A percentile compares a stretch with the other conserved stretches of the same genome.
Conservation (phyloP, 2,888 invertebrate species). For the Osedax fenrisi region DNA sequence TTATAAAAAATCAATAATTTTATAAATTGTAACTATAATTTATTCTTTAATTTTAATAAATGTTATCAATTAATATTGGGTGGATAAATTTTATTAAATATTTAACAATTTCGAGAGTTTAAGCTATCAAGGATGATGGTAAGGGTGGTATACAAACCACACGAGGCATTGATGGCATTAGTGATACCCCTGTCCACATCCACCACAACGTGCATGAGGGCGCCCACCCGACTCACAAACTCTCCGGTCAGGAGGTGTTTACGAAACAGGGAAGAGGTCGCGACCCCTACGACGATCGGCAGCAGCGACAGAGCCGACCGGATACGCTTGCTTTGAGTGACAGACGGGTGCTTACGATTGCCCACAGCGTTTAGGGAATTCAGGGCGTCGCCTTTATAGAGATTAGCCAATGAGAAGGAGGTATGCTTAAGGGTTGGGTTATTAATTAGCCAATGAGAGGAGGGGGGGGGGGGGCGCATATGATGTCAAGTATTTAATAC, state of each 20-base stretch:
- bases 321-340: slow-evolving; percentile 46
- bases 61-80: too few relatives aligned
- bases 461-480: too few relatives aligned
- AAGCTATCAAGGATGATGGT: too few relatives aligned
- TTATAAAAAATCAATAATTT: too few relatives aligned
- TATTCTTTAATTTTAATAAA: too few relatives aligned
- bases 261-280: slow-evolving; percentile 47
- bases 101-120: too few relatives aligned
- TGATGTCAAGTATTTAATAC: too few relatives aligned
- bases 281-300: slow-evolving; percentile 44
- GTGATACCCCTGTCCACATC: slow-evolving; percentile 46
- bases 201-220: slow-evolving; percentile 43
- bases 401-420: too few relatives aligned
- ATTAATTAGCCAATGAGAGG: too few relatives aligned
- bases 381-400: slow-evolving; percentile 43
- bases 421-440: too few relatives aligned
- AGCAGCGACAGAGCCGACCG: slow-evolving; percentile 44
- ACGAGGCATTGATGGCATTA: neutral
- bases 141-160: neutral
- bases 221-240: slow-evolving; percentile 43
- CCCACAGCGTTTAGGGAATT: slow-evolving; percentile 43
- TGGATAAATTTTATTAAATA: too few relatives aligned
- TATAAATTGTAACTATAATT: too few relatives aligned
- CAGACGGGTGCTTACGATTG: slow-evolving; percentile 49
- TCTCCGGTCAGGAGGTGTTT: slow-evolving; percentile 42